These are phyloP conservation scores for Brotula barbata DNA, from an alignment of 2,797 vertebrate genomes.

Conservation along the genomic window DNA sequence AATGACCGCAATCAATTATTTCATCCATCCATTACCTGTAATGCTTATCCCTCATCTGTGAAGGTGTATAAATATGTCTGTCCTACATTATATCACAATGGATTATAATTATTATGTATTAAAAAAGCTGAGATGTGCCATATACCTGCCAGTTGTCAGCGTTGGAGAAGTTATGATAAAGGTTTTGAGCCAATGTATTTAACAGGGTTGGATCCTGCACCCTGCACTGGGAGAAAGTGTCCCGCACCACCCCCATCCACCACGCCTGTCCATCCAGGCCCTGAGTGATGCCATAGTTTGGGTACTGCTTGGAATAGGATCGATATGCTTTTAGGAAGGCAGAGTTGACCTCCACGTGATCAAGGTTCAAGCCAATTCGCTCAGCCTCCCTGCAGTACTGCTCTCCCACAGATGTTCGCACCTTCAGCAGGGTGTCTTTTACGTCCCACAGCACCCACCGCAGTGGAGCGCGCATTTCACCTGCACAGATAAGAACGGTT, in stretches of 20 bases:
- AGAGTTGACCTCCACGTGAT: slow-evolving; percentile 66
- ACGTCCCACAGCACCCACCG: slow-evolving; percentile 92
- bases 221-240: slow-evolving; percentile 83
- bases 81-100: too few species aligned
- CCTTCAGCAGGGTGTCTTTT: slow-evolving; percentile 89
- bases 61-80: too few species aligned
- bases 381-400: slow-evolving; percentile 85
- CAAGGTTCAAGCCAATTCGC: slow-evolving; percentile 77
- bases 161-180: slow-evolving; percentile 84
- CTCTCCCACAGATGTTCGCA: slow-evolving; percentile 83
- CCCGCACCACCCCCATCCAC: slow-evolving; percentile 85
- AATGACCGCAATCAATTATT: background rate
- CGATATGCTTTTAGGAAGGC: slow-evolving; percentile 79
- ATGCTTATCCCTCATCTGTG: too few species aligned
- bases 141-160: slow-evolving; percentile 86
- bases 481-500: slow-evolving; percentile 39
- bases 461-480: slow-evolving; percentile 75
- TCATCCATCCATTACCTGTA: too few species aligned
- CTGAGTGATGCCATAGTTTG: slow-evolving; percentile 85
- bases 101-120: too few species aligned
- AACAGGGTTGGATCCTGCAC: slow-evolving; percentile 75
- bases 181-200: slow-evolving; percentile 75
- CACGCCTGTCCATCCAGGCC: slow-evolving; percentile 85
- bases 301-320: slow-evolving; percentile 76
- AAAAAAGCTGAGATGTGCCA: background rate